Conservation (phyloP, 1,140 invertebrate species). For the Drosophila bifasciata region DNA sequence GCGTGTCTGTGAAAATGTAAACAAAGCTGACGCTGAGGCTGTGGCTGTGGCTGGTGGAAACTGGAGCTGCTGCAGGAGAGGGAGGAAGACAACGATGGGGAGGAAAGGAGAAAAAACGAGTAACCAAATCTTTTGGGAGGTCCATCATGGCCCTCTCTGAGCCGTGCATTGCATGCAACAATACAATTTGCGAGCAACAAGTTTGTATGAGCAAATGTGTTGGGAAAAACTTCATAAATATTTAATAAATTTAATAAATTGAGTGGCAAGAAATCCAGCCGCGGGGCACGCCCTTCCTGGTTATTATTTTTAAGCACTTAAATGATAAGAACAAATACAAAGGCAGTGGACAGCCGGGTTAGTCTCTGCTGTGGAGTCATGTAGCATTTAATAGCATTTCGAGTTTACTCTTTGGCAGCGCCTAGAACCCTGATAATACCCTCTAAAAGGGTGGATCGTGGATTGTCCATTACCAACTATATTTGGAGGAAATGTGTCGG, state of each 20-base stretch:
- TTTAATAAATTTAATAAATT: conserved; percentile 52
- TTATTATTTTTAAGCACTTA: conserved; percentile 31
- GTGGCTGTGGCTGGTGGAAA: conserved; percentile 3
- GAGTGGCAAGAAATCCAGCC: conserved; percentile 36
- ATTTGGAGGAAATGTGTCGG: too few relatives aligned
- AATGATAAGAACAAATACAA: conserved; percentile 19
- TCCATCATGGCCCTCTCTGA: conserved; percentile 35
- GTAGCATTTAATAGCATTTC: too few relatives aligned
- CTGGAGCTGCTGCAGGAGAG: neutral
- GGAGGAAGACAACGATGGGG: conserved; percentile 18
- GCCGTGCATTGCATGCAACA: conserved; percentile 29
- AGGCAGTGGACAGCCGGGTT: neutral
- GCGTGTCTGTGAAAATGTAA: conserved; percentile 49
- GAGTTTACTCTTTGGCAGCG: too few relatives aligned
- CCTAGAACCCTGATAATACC: too few relatives aligned
- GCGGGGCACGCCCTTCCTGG: conserved; percentile 1
- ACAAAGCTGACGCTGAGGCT: conserved; percentile 10
- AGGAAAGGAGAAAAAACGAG: conserved; percentile 25
- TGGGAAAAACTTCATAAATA: conserved; percentile 33
- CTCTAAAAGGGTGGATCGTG: too few relatives aligned
- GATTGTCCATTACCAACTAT: too few relatives aligned
- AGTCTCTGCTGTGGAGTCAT: neutral
- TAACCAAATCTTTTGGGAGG: conserved; percentile 35
- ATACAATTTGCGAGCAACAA: conserved; percentile 43
- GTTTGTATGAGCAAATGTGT: conserved; percentile 20